phyloP scores from a whole-genome alignment of 2,888 invertebrate species.

The Philereme vetulata region DNA sequence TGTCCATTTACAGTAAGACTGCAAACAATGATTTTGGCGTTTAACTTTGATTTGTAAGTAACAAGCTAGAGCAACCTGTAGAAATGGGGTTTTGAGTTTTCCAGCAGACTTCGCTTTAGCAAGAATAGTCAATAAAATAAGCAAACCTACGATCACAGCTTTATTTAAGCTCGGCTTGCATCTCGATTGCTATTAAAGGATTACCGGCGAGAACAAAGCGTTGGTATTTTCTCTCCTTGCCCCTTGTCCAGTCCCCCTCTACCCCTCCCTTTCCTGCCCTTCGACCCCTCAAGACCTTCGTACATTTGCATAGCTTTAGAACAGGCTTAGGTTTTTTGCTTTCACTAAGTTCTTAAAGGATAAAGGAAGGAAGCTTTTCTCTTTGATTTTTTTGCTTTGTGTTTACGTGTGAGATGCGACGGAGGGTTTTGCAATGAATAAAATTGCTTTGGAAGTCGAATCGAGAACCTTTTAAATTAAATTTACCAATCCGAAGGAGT shows the following conservation, averaged over 20 bases:
- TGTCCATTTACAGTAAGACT: too few species aligned
- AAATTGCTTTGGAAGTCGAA: too few species aligned
- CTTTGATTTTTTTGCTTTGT: conserved; percentile 41
- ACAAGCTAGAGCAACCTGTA: too few species aligned
- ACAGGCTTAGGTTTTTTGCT: conserved; percentile 71
- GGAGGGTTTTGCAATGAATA: conserved; percentile 8
- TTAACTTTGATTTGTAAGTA: too few species aligned
- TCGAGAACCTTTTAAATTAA: too few species aligned
- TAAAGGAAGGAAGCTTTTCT: conserved; percentile 59
- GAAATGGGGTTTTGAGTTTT: too few species aligned
- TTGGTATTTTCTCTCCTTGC: conserved; percentile 74
- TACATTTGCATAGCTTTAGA: conserved; percentile 81
- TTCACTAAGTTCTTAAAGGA: conserved; percentile 71
- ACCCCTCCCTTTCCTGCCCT: conserved; percentile 38
- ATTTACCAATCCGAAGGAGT: too few species aligned
- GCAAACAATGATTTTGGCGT: too few species aligned
- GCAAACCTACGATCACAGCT: conserved; percentile 27
- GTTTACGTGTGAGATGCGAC: conserved; percentile 29
- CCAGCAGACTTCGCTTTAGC: neutral
- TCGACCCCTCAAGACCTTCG: conserved; percentile 75
- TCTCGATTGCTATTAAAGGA: conserved; percentile 79
- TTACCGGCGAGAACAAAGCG: conserved; percentile 76
- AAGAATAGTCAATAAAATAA: conserved; percentile 28
- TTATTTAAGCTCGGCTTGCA: conserved; percentile 45
- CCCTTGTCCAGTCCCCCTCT: conserved; percentile 67